These are phyloP conservation scores for Lagorchestes hirsutus DNA, from an alignment of 2,797 vertebrate genomes.

Conservation along the genomic window DNA sequence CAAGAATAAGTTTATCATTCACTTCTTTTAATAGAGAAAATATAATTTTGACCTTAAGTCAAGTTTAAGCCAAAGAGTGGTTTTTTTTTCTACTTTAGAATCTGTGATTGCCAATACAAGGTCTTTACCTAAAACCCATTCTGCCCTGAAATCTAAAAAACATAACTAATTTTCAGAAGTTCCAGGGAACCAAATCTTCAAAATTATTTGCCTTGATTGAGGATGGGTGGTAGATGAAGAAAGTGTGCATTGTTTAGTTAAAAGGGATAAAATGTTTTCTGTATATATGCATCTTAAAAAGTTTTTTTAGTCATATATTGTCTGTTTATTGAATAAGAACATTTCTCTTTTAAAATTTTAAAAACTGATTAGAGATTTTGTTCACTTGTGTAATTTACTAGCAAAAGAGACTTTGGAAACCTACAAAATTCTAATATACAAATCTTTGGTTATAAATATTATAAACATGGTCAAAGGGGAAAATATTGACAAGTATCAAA, in stretches of 20 bases:
- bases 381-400: conserved; percentile 65
- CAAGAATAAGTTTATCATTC: conserved; percentile 69
- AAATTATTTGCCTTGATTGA: conserved; percentile 69
- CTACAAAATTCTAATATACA: neutral
- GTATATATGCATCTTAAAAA: conserved; percentile 17
- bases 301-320: neutral
- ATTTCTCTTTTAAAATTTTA: conserved; percentile 68
- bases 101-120: conserved; percentile 76
- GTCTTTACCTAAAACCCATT: conserved; percentile 75
- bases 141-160: conserved; percentile 81
- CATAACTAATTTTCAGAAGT: conserved; percentile 79
- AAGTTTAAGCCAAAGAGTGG: conserved; percentile 71
- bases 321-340: conserved; percentile 65
- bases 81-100: conserved; percentile 76
- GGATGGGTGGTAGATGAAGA: conserved; percentile 66
- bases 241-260: conserved; percentile 66
- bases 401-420: conserved; percentile 35
- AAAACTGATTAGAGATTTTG: conserved; percentile 64
- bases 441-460: neutral
- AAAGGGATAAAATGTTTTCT: conserved; percentile 69
- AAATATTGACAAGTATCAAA: conserved; percentile 45
- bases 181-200: conserved; percentile 70
- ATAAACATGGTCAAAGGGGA: conserved; percentile 46
- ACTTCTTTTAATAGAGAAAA: conserved; percentile 69
- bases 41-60: conserved; percentile 79